Conservation (phyloP, 92 coral and sea anemone species). For the Blastomussa wellsi region DNA sequence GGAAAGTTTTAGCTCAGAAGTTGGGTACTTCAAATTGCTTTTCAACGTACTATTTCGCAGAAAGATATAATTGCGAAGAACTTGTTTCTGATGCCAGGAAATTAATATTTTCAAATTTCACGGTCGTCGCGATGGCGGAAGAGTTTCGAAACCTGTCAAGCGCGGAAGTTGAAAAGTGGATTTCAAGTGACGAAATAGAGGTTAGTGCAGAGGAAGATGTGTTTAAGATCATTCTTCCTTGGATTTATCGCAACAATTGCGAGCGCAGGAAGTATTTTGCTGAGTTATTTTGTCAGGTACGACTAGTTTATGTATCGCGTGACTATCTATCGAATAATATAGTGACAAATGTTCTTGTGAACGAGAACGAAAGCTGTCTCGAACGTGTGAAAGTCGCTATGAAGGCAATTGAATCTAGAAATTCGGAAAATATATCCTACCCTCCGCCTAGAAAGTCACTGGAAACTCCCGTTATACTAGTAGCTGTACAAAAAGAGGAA, state of each 20-base stretch:
- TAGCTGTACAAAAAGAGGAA: neutral
- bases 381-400: neutral
- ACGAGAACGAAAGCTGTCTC: neutral
- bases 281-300: neutral
- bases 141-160: neutral
- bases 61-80: neutral
- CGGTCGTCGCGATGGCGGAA: neutral
- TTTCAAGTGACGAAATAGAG: neutral
- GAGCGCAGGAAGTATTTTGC: neutral
- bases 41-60: neutral
- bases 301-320: no score
- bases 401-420: neutral
- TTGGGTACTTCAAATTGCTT: neutral
- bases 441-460: slow-evolving; percentile 3
- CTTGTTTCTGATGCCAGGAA: neutral
- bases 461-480: neutral
- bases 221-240: neutral
- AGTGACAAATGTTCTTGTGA: slow-evolving; percentile 2
- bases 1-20: neutral
- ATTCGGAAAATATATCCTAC: neutral
- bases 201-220: neutral
- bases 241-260: neutral
- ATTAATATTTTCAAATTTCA: slow-evolving; percentile 3
- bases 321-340: neutral
- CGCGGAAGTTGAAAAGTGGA: slow-evolving; percentile 14